These are phyloP conservation scores for Anabas testudineus DNA, from an alignment of 2,797 vertebrate genomes.

Conservation along the genomic window DNA sequence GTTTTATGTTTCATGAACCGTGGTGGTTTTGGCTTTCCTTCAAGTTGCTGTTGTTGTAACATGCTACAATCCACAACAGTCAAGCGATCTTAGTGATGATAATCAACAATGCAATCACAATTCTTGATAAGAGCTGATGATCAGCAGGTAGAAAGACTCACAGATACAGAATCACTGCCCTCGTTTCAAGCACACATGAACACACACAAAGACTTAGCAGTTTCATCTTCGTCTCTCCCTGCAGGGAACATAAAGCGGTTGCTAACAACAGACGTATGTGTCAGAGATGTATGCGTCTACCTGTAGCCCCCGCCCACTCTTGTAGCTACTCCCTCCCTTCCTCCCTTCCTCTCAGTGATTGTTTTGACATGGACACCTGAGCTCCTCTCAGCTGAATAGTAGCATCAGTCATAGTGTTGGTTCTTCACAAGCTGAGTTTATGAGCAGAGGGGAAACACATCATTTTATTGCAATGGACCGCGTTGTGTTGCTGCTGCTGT, in stretches of 20 bases:
- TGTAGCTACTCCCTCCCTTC: not conserved
- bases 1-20: not conserved
- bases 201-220: too few relatives aligned
- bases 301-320: conserved; percentile 7
- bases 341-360: not conserved
- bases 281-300: too few relatives aligned
- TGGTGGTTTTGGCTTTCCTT: too few relatives aligned
- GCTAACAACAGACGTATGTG: too few relatives aligned
- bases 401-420: not conserved
- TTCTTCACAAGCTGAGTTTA: not conserved
- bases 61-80: not conserved
- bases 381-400: not conserved
- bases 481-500: conserved; percentile 28
- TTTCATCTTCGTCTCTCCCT: too few relatives aligned
- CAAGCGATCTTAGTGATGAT: not conserved
- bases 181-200: too few relatives aligned
- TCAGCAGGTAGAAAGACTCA: too few relatives aligned
- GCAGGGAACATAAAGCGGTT: too few relatives aligned
- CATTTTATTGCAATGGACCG: conserved; percentile 28
- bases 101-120: not conserved
- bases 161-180: too few relatives aligned
- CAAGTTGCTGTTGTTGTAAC: not conserved
- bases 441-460: not conserved
- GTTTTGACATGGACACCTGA: conserved; percentile 14
- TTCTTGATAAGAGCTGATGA: too few relatives aligned